Conservation (phyloP, 1,140 invertebrate species). For the Heliconius eleuchia region DNA sequence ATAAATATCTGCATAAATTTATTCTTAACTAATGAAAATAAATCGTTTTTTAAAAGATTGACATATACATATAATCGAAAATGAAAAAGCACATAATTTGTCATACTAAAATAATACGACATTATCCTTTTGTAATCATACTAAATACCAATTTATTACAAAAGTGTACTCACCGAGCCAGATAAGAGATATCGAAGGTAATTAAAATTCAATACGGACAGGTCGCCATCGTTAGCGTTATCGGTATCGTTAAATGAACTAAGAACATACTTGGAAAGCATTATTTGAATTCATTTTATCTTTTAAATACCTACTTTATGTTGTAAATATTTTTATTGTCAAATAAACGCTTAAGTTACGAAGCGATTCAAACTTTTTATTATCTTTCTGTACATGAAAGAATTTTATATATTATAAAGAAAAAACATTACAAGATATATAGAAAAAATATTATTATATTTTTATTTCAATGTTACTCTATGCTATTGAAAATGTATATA, state of each 20-base stretch:
- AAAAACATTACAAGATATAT: too few relatives aligned
- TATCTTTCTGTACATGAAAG: not conserved
- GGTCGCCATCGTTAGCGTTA: slow-evolving; percentile 20
- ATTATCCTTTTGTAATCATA: not conserved
- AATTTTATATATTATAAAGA: too few relatives aligned
- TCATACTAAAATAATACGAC: not conserved
- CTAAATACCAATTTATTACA: not conserved
- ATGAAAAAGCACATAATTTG: not conserved
- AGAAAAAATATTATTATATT: too few relatives aligned
- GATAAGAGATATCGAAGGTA: slow-evolving; percentile 10
- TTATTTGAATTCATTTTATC: slow-evolving; percentile 11
- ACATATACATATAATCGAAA: too few relatives aligned
- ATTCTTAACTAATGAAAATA: too few relatives aligned
- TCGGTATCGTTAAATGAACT: slow-evolving; percentile 20
- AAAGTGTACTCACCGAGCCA: slow-evolving; percentile 2
- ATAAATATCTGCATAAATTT: too few relatives aligned
- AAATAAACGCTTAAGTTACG: slow-evolving; percentile 1
- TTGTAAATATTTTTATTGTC: not conserved
- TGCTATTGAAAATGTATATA: too few relatives aligned
- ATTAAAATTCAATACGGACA: slow-evolving; percentile 22
- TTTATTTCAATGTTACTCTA: too few relatives aligned
- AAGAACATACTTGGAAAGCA: slow-evolving; percentile 7
- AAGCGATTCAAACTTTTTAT: not conserved
- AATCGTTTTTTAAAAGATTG: too few relatives aligned
- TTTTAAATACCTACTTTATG: not conserved